These are phyloP conservation scores for Micrastur ruficollis DNA, from an alignment of 2,797 vertebrate species.

Conservation along the genomic window DNA sequence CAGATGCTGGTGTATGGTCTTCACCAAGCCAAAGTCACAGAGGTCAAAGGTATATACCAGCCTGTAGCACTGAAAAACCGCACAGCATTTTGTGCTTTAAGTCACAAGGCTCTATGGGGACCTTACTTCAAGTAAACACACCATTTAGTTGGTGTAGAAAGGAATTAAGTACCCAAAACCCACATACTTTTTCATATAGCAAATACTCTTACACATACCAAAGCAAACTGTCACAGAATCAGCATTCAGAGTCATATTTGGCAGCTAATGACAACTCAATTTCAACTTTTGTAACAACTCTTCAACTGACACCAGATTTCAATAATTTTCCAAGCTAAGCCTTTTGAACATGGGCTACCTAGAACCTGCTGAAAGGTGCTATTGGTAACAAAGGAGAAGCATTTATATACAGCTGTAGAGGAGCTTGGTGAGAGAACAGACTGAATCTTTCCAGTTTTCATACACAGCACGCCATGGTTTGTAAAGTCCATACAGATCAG, in stretches of 20 bases:
- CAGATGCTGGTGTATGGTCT: neutral
- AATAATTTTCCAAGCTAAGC: neutral
- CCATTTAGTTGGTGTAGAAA: neutral
- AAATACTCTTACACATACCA: neutral
- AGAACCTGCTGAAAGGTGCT: neutral
- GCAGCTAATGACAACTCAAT: neutral
- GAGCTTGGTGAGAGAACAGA: neutral
- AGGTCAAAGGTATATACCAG: neutral
- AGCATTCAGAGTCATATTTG: neutral
- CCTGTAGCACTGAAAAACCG: neutral
- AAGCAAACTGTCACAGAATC: neutral
- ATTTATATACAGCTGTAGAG: neutral
- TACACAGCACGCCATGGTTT: rapidly evolving
- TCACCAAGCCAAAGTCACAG: neutral
- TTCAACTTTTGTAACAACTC: neutral
- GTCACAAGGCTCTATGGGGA: neutral
- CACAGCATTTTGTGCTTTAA: neutral
- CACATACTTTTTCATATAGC: neutral
- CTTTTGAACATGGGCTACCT: neutral
- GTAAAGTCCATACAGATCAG: neutral
- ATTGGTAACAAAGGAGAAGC: neutral
- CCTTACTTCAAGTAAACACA: neutral
- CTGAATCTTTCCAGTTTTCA: neutral
- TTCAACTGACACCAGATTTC: neutral
- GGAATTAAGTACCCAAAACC: neutral